Evolutionary conservation across 1,140 invertebrate species (phyloP).

Genomic region (Heliconius eleuchia): DNA sequence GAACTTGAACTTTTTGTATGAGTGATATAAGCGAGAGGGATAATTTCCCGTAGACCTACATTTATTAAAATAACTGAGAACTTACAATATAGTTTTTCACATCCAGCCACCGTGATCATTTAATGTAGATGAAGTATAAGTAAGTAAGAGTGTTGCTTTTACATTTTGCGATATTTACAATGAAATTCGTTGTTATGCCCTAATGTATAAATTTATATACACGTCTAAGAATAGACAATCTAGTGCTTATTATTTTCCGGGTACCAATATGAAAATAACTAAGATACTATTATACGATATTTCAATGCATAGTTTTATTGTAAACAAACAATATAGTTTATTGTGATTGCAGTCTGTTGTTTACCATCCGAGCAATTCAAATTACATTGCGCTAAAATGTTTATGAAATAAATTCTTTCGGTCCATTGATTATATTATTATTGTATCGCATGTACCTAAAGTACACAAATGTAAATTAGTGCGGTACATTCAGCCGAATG

Average conservation of each 20-base stretch:
- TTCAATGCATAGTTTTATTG: constrained; percentile 30
- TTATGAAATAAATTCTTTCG: constrained; percentile 44
- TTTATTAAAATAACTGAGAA: no score
- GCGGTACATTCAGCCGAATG: constrained; percentile 7
- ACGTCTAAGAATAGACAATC: constrained; percentile 28
- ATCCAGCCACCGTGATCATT: no score
- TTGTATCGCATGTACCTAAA: not conserved
- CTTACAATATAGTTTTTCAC: no score
- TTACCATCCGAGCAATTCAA: constrained; percentile 39
- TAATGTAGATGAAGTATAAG: no score
- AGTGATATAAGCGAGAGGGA: no score
- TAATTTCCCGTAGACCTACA: no score
- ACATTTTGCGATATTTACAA: not conserved
- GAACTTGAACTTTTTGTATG: no score
- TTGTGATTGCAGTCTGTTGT: constrained; percentile 35
- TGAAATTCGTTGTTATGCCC: not conserved
- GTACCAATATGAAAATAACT: constrained; percentile 39
- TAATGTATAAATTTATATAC: not conserved
- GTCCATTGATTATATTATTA: constrained; percentile 17
- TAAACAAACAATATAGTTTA: constrained; percentile 39
- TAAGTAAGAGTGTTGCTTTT: no score
- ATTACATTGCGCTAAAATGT: constrained; percentile 48
- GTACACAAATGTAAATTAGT: constrained; percentile 3
- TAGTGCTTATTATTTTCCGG: constrained; percentile 49
- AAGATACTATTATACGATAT: constrained; percentile 25